Evolutionary conservation across 2,888 invertebrate genomes (phyloP), one percentile per base, ranked within the genome.

Genomic region (Chloroclysta siterata): DNA sequence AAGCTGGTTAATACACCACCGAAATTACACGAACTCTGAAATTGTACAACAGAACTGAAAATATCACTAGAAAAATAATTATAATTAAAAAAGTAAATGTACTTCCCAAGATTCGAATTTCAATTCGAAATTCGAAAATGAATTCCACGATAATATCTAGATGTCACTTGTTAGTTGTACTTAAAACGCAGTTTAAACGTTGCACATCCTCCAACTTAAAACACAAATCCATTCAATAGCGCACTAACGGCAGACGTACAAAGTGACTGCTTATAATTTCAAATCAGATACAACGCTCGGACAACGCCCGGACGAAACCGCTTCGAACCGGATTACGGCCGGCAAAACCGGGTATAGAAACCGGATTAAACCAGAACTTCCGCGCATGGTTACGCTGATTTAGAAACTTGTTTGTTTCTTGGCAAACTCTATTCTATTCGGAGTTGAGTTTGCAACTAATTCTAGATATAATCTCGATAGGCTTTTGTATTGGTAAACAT

Each of bases 341-440:
- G 79, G 73, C 70, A 71, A 77, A 80, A 78, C 83, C 79, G 79
- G 79, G 76, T 77, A 80, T 81, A 77, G 82, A 84, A 87, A 86
- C 85, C 80, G 82, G 88, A 88, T 89, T 89, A 90, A 84, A 82
- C 83, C 83, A 77, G 78, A 87, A 89, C 84, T 90, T 89, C 80
- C 78, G 83, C 84, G 89, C 86, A 90, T 88, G 89, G 90, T 86
- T 84, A 87, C 87, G 85, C 86, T 85, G 88, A 90, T 89, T 89
- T 87, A 84, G 89, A 85, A 89, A 88, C 89, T 90, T 88, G 88
- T 87, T 89, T 87, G 88, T 88, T 89, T 83, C 88, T 85, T 84
- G 83, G 78, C 80, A 82, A 80, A 66, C 65, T 65, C 63, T 75
- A 75, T 79, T 77, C 75, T 75, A 74, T 78, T 36, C 76, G 72